Evolutionary conservation across 2,888 invertebrate genomes (phyloP).

Genomic region (Theristus sp.): DNA sequence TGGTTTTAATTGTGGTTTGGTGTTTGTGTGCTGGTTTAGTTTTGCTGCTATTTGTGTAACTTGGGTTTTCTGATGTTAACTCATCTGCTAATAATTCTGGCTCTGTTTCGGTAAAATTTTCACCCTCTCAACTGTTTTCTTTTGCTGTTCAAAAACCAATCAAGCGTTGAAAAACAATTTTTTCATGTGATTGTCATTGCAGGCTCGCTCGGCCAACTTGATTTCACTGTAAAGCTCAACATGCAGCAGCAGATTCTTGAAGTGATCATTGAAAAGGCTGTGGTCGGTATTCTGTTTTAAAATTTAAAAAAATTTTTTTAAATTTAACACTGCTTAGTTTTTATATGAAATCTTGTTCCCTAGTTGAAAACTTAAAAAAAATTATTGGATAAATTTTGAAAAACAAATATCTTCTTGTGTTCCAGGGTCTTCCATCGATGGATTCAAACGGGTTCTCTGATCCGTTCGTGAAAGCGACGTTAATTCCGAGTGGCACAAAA

Average conservation of each 20-base stretch:
- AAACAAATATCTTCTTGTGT: background rate
- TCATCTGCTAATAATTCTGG: too few relatives aligned
- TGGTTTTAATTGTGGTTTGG: too few relatives aligned
- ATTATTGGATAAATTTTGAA: background rate
- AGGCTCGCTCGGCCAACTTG: background rate
- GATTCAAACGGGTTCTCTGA: slow-evolving; percentile 68
- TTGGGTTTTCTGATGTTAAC: too few relatives aligned
- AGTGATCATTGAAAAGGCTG: background rate
- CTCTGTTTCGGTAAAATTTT: too few relatives aligned
- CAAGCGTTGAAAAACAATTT: too few relatives aligned
- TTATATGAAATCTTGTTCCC: too few relatives aligned
- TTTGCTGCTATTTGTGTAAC: too few relatives aligned
- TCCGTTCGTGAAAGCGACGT: slow-evolving; percentile 49
- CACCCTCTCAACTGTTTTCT: too few relatives aligned
- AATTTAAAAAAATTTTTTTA: background rate
- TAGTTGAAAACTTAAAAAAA: too few relatives aligned
- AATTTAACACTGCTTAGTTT: too few relatives aligned
- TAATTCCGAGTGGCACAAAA: slow-evolving; percentile 39
- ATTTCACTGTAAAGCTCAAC: background rate
- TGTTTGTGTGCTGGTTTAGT: too few relatives aligned
- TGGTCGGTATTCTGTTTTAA: background rate
- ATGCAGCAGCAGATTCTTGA: background rate
- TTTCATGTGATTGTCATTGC: background rate
- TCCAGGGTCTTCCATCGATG: slow-evolving; percentile 21
- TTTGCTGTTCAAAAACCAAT: too few relatives aligned